Evolutionary conservation across 2,113 vertebrate species (phyloP), one percentile per base, ranked within the genome.

Genomic region (Corythaixoides concolor): DNA sequence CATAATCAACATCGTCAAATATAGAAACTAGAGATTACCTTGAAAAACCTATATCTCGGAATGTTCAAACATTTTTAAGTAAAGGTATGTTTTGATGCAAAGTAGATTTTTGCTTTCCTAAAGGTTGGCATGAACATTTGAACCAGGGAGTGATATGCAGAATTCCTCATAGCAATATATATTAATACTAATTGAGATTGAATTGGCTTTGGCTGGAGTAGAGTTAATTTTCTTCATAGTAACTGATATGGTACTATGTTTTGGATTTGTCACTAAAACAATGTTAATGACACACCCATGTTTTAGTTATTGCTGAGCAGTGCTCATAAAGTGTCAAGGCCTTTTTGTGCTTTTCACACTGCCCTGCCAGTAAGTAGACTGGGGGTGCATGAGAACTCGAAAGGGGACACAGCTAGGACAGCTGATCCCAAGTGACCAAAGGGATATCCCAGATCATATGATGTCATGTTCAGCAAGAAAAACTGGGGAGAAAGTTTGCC

Each of bases 351-450:
- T 70, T 53, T 19, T 69, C 37, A 64, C 20, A 6, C 10, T 19
- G 5, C 6, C 15, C 20, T 3, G 1, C 12, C n/a, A 58, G 26
- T 0, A 1, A 43, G 30, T 24, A 13, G 35, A 9, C 30, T 63
- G 18, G 26, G 21, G 11, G n/a, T 5, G 6, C 58, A 80, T 15
- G 41, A 80, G n/a, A 49, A n/a, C 12, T 3, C 30, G 30, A 37
- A 27, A 47, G 27, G 22, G 10, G 10, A 52, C 35, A 32, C n/a
- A 39, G 3, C 12, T 19, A 33, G 18, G 63, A 39, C 39, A 62
- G 12, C 20, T 39, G 33, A 39, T 7, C 35, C 13, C 55, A 47
- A 2, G 4, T 47, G 45, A 24, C 19, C 33, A 20, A 17, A 68
- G 28, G 10, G 45, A 23, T 47, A 33, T n/a, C 4, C 5, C 8